Evolutionary conservation across 2,888 invertebrate genomes (phyloP), one percentile per base, ranked within the genome.

Genomic region (Taphrorychus bicolor): DNA sequence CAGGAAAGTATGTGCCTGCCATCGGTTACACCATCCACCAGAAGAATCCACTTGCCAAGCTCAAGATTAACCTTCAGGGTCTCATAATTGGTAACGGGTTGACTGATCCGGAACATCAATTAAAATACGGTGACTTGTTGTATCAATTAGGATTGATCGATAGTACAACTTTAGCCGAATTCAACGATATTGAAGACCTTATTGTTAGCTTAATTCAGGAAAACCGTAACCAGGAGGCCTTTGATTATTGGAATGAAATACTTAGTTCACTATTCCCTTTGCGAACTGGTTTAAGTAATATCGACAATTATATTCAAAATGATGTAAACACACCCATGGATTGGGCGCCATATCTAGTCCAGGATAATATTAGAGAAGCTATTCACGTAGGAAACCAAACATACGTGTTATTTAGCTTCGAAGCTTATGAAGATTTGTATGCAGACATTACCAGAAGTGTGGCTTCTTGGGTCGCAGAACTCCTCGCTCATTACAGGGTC

Each of bases 41-140:
- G 72, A 88, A 88, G 70, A 87, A 87, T 75, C 83, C 84, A 5
- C 79, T 73, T 1, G 87, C 89, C 0, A 79, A 83, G 54, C 81
- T 85, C 3, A 89, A 88, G 79, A 91, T 93, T n/a, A 92, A 92
- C 78, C 79, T 89, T 51, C 85, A 88, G 81, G 91, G 86, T 71
- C 79, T 83, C n/a, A 87, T 88, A 0, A 91, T 94, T 73, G 94
- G 94, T 1, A 93, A 94, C 80, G 94, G 94, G 0, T 82, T 92
- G 0, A 88, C 89, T 65, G 94, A 94, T 82, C 94, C 94, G 0
- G 84, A 86, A 66, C 87, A 93, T 81, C 93, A 94, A 80, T 77
- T 92, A 3, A 81, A 89, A 4, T 94, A 94, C 77, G 88, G 91
- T 1, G 90, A 92, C 76, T 93, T 93, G 80, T 84, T 94, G 58